Evolutionary conservation across 2,113 vertebrate species (phyloP).

Genomic region (Campylomormyrus numenius): DNA sequence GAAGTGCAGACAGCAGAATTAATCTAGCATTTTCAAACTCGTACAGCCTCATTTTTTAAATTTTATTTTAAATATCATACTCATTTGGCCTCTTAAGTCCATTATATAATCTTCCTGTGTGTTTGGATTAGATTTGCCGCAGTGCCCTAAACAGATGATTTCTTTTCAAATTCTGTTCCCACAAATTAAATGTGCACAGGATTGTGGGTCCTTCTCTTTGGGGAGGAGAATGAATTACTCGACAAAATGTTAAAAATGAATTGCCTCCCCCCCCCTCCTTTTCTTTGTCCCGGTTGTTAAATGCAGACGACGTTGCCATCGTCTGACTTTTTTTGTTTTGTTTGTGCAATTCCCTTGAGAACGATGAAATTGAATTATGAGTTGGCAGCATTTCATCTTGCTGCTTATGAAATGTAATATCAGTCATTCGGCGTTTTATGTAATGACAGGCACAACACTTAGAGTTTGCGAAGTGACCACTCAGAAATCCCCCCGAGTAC

Average conservation of each 20-base stretch:
- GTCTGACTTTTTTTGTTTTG: background rate
- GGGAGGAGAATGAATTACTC: background rate
- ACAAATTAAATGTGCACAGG: background rate
- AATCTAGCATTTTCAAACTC: background rate
- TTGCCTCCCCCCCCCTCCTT: background rate
- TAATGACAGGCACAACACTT: background rate
- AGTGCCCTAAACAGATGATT: background rate
- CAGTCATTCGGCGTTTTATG: background rate
- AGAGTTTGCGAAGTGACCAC: background rate
- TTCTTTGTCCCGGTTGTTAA: background rate
- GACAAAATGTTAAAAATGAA: background rate
- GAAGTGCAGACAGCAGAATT: background rate
- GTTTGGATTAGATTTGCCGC: background rate
- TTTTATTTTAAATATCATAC: background rate
- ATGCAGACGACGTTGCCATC: background rate
- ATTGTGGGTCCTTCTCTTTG: background rate
- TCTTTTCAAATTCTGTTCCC: background rate
- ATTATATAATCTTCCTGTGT: background rate
- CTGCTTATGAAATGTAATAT: constrained; percentile 5
- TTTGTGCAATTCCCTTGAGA: background rate
- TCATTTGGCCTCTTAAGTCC: background rate
- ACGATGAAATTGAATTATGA: constrained; percentile 15
- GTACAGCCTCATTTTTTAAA: background rate
- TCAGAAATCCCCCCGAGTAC: background rate
- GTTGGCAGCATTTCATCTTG: background rate